Percentiles rank a stretch among this genome's conserved stretches.
Conservation (phyloP, 2,797 vertebrate genomes). For the Sebastes wilsoni region DNA sequence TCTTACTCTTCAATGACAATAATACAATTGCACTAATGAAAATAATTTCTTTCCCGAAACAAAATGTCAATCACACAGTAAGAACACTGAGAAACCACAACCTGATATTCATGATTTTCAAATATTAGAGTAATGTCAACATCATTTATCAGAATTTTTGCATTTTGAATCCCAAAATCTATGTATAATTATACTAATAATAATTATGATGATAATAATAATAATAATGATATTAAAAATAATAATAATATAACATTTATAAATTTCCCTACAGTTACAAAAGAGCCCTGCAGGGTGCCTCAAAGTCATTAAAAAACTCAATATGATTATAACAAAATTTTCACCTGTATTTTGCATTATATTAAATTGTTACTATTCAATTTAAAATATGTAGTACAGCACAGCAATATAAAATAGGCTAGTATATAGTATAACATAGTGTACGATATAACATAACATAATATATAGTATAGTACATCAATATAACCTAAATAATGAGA, state of each 20-base stretch:
- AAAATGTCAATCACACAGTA: background rate
- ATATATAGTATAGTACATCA: too few relatives aligned
- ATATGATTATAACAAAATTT: too few relatives aligned
- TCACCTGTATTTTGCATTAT: background rate
- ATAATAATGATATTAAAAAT: too few relatives aligned
- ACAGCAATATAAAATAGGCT: too few relatives aligned
- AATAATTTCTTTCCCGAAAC: background rate
- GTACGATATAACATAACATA: background rate
- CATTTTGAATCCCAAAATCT: background rate
- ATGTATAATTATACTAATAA: background rate
- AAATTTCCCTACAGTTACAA: background rate
- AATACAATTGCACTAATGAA: background rate
- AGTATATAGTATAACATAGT: too few relatives aligned
- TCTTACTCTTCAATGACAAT: background rate
- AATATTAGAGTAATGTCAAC: background rate
- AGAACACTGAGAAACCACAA: background rate
- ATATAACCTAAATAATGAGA: too few relatives aligned
- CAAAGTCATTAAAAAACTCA: background rate
- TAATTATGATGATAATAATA: too few relatives aligned
- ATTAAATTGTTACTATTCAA: background rate
- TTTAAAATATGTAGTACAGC: background rate
- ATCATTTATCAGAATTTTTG: background rate
- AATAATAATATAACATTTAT: background rate
- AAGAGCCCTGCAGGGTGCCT: background rate
- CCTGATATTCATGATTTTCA: background rate